Conservation (phyloP, 2,113 vertebrate genomes). For the Vidua macroura region DNA sequence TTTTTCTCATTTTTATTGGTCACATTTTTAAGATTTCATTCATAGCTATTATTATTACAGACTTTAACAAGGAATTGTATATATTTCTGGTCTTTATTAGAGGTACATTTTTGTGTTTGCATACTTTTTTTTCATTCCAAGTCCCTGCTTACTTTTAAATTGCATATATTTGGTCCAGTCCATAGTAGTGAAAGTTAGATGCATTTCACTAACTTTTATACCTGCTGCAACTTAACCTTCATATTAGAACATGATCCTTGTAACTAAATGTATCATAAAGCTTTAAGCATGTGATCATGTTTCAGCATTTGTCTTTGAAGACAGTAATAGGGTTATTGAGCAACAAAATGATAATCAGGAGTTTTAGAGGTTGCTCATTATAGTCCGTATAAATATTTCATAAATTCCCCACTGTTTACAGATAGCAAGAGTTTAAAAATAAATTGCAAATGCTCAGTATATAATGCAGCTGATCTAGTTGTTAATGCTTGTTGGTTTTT, state of each 20-base stretch:
- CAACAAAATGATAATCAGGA: slow-evolving; percentile 39
- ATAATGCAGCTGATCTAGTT: not conserved
- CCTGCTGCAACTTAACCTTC: not conserved
- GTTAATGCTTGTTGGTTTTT: not conserved
- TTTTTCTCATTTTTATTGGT: not conserved
- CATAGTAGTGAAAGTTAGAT: not conserved
- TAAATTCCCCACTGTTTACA: slow-evolving; percentile 18
- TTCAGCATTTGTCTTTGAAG: slow-evolving; percentile 31
- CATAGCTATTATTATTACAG: not conserved
- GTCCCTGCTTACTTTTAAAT: not conserved
- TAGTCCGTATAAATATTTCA: slow-evolving; percentile 44
- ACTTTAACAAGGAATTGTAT: not conserved
- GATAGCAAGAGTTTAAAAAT: slow-evolving; percentile 5
- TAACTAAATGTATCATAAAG: slow-evolving; percentile 8
- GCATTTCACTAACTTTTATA: not conserved
- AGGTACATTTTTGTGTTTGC: not conserved
- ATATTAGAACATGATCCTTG: not conserved
- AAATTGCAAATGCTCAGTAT: not conserved
- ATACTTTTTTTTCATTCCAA: not conserved
- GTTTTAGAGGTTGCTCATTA: slow-evolving; percentile 21
- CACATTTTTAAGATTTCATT: not conserved
- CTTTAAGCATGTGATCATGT: not conserved
- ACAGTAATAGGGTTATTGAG: not conserved
- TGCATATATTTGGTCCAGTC: not conserved
- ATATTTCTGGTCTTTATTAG: not conserved